Evolutionary conservation across 2,113 vertebrate species (phyloP).

Genomic region (Phainopepla nitens): DNA sequence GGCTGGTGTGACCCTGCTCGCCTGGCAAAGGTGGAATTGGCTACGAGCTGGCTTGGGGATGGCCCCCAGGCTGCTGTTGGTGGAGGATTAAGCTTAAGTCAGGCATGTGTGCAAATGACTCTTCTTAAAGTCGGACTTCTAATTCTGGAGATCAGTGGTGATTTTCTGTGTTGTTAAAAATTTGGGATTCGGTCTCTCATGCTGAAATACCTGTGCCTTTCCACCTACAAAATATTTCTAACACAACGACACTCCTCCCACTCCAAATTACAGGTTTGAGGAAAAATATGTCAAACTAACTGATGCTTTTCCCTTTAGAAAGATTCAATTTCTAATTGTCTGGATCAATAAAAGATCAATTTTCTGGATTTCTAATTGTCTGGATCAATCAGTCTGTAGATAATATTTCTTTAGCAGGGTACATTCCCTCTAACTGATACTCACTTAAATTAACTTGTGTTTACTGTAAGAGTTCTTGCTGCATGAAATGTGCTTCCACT

Average conservation of each 20-base stretch:
- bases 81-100: not conserved
- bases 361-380: not conserved
- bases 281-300: not conserved
- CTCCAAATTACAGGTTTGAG: not conserved
- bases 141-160: not conserved
- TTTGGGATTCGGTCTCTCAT: not conserved
- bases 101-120: not conserved
- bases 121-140: not conserved
- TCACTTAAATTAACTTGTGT: conserved; percentile 47
- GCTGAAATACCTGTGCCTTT: not conserved
- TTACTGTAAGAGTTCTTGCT: conserved; percentile 49
- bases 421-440: conserved; percentile 27
- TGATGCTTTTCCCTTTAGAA: not conserved
- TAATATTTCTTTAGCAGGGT: conserved; percentile 1
- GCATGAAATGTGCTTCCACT: not conserved
- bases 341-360: conserved; percentile 18
- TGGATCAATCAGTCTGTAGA: conserved; percentile 1
- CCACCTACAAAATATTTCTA: not conserved
- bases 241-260: not conserved
- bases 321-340: not conserved
- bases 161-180: not conserved
- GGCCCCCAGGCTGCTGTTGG: not conserved
- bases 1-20: not conserved
- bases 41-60: not conserved
- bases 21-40: not conserved